Evolutionary conservation across 2,888 invertebrate species (phyloP), one percentile per base, ranked within the genome.

Genomic region (Nebria brevicollis): DNA sequence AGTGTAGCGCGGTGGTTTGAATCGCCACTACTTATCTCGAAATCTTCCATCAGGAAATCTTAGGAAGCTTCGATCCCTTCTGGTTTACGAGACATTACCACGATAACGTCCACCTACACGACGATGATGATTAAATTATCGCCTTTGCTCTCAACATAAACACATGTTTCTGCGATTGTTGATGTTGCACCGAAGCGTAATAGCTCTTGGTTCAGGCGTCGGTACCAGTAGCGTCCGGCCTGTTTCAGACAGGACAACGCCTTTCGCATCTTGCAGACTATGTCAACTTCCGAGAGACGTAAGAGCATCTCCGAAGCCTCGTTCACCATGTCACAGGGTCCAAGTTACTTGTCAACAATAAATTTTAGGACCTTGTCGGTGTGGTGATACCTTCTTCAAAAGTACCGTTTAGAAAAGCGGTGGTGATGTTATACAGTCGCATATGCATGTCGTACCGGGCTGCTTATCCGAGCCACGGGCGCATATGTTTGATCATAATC

Each of bases 391-490:
- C 66, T 70, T 75, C 75, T 11, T 79, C 66, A 10, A 78, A 8
- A 11, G 66, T 72, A n/a, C 82, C 83, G 68, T 83, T 83, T 34
- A 83, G 68, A 41, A 83, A 83, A 13, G 83, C 79, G 10, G 77
- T 43, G 25, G 70, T 64, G 8, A 77, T 65, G 66, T 82, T 77
- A 10, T 77, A 11, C 73, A 77, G 77, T 13, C 64, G 64, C 15
- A 81, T 82, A 10, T 66, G n/a, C 74, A 77, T 70, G 6, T 65
- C n/a, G 11, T 15, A 1, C 20, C 20, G 20, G 20, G 20, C 20
- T 20, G 20, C 20, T 20, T 20, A 20, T 15, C 15, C 82, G 74
- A 13, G 83, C 83, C 2, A 83, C 83, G 54, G 84, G 83, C 20
- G 20, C 15, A 82, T 76, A 83, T 20, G 20, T 20, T 20, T 20